These are phyloP conservation scores for Dugesia japonica DNA, from an alignment of 2,888 invertebrate genomes.

Conservation along the genomic window DNA sequence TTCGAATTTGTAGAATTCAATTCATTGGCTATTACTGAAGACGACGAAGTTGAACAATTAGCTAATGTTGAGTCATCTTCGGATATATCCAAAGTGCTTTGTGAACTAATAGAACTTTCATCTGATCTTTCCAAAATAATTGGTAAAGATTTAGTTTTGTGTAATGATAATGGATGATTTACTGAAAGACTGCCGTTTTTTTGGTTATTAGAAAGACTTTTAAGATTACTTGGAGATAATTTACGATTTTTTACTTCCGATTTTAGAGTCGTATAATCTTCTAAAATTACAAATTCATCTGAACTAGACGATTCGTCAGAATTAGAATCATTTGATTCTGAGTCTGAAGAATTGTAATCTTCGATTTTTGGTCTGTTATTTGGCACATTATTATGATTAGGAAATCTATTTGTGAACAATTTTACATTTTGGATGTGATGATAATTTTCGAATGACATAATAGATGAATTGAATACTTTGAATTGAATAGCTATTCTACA, in stretches of 20 bases:
- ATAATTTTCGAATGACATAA: background rate
- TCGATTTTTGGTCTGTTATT: background rate
- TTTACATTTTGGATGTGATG: background rate
- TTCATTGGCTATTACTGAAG: slow-evolving; percentile 1
- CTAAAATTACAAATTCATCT: background rate
- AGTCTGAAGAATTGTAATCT: background rate
- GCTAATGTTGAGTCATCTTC: background rate
- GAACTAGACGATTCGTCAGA: background rate
- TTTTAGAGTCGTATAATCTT: background rate
- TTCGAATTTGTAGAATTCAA: background rate
- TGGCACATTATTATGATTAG: background rate
- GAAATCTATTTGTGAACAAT: background rate
- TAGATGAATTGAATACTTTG: too few relatives aligned
- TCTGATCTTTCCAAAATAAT: slow-evolving; percentile 1
- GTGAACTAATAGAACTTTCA: background rate
- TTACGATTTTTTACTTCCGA: background rate
- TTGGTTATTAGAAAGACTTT: background rate
- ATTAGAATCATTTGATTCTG: background rate
- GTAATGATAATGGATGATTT: background rate
- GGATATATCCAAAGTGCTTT: background rate
- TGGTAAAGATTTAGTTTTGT: background rate
- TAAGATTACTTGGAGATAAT: background rate
- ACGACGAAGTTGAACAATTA: slow-evolving; percentile 13
- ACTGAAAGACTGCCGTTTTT: background rate
- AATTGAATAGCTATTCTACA: too few relatives aligned